Evolutionary conservation across 2,113 vertebrate species (phyloP).

Genomic region (Monopterus albus): DNA sequence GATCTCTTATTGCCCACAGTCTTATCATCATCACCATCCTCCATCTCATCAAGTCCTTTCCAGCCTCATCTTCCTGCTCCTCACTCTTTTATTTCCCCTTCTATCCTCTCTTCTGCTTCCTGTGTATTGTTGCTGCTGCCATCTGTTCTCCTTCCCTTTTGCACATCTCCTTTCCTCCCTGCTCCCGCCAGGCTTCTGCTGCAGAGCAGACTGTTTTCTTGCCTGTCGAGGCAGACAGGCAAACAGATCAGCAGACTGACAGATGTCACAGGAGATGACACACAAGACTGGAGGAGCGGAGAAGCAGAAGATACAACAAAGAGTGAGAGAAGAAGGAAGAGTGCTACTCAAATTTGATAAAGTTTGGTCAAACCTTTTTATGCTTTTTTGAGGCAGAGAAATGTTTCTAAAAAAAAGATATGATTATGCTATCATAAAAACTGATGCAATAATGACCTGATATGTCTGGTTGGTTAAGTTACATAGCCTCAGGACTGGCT

Average conservation of each 20-base stretch:
- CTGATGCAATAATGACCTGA: too few species aligned
- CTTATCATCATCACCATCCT: slow-evolving; percentile 23
- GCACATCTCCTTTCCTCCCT: neutral
- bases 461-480: too few species aligned
- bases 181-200: neutral
- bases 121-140: slow-evolving; percentile 19
- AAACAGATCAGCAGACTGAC: slow-evolving; percentile 28
- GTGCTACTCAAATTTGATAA: slow-evolving; percentile 13
- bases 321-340: neutral
- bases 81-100: neutral
- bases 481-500: too few species aligned
- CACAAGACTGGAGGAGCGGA: slow-evolving; percentile 17
- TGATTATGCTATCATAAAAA: too few species aligned
- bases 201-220: neutral
- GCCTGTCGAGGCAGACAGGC: slow-evolving; percentile 14
- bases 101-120: neutral
- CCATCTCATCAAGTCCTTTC: too few species aligned
- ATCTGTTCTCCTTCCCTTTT: slow-evolving; percentile 22
- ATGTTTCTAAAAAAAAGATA: too few species aligned
- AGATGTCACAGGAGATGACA: slow-evolving; percentile 34
- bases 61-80: neutral
- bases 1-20: slow-evolving; percentile 19
- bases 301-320: slow-evolving; percentile 1
- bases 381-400: too few species aligned
- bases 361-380: slow-evolving; percentile 12